Evolutionary conservation across 2,888 invertebrate species (phyloP).

Genomic region (Tubiluchus corallicola): DNA sequence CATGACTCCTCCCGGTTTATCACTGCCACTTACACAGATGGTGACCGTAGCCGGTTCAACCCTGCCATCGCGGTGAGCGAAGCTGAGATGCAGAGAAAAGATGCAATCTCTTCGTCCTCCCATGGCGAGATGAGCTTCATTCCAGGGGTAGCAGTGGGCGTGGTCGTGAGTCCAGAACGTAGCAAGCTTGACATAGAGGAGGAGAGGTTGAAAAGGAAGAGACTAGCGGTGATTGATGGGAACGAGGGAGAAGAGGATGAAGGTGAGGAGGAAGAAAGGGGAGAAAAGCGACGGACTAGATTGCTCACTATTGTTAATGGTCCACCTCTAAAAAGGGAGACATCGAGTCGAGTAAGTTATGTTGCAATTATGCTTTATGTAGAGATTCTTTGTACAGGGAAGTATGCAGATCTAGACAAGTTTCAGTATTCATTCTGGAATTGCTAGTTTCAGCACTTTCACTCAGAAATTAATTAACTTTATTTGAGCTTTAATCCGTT

Average conservation of each 20-base stretch:
- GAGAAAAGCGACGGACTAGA: conserved; percentile 14
- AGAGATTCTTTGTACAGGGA: too few species aligned
- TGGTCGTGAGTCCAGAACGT: background rate
- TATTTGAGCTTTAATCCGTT: too few species aligned
- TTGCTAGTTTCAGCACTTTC: too few species aligned
- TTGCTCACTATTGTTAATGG: conserved; percentile 21
- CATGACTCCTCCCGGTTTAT: too few species aligned
- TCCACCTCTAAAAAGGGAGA: conserved; percentile 22
- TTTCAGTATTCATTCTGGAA: too few species aligned
- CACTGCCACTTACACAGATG: background rate
- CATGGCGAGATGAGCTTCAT: too few species aligned
- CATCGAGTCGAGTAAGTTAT: conserved; percentile 15
- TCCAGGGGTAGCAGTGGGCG: background rate
- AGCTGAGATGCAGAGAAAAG: conserved; percentile 10
- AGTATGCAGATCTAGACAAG: too few species aligned
- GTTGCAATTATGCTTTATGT: too few species aligned
- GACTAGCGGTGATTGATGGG: conserved; percentile 15
- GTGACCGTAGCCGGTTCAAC: background rate
- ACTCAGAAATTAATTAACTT: too few species aligned
- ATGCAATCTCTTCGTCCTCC: background rate
- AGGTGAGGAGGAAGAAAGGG: conserved; percentile 19
- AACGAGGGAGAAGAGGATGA: conserved; percentile 19
- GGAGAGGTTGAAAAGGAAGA: conserved; percentile 18
- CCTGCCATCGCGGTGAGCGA: conserved; percentile 9
- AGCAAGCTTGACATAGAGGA: conserved; percentile 27